These are phyloP conservation scores for Ispidina lecontei DNA, from an alignment of 2,797 vertebrate genomes.

Conservation along the genomic window DNA sequence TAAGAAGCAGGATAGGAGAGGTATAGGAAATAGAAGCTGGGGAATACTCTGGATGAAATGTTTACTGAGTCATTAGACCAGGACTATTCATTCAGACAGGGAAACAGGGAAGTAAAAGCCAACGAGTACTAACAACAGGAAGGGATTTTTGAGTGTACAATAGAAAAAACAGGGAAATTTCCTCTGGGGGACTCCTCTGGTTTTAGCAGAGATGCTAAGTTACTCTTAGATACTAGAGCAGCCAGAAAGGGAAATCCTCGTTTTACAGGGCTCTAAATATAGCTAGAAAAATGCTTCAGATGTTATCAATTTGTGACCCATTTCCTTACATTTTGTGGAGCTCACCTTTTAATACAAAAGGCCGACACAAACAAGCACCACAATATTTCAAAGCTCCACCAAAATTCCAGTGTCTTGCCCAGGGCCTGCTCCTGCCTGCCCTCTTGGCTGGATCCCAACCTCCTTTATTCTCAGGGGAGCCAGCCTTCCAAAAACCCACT, in stretches of 20 bases:
- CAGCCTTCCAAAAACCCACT: slow-evolving; percentile 50
- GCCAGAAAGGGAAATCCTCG: slow-evolving; percentile 44
- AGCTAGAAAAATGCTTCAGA: not conserved
- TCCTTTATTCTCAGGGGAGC: slow-evolving; percentile 35
- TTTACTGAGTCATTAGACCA: not conserved
- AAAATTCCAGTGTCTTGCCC: slow-evolving; percentile 40
- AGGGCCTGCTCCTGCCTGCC: slow-evolving; percentile 41
- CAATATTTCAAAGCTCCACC: slow-evolving; percentile 8
- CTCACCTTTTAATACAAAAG: not conserved
- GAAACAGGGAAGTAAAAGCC: slow-evolving; percentile 20
- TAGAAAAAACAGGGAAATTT: slow-evolving; percentile 17
- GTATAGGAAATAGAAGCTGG: not conserved
- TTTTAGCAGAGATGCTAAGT: slow-evolving; percentile 26
- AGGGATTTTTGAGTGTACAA: slow-evolving; percentile 27
- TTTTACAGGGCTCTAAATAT: not conserved
- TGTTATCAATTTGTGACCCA: not conserved
- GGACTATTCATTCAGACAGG: not conserved
- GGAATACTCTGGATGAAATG: not conserved
- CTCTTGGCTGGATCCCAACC: slow-evolving; percentile 38
- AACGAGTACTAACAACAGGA: not conserved
- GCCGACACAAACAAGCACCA: not conserved
- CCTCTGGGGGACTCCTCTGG: slow-evolving; percentile 7
- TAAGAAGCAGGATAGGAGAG: not conserved
- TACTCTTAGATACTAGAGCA: not conserved
- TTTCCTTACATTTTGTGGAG: not conserved